Base-by-base conservation (phyloP, 2,113 vertebrate species). In the Polyodon spathula region DNA sequence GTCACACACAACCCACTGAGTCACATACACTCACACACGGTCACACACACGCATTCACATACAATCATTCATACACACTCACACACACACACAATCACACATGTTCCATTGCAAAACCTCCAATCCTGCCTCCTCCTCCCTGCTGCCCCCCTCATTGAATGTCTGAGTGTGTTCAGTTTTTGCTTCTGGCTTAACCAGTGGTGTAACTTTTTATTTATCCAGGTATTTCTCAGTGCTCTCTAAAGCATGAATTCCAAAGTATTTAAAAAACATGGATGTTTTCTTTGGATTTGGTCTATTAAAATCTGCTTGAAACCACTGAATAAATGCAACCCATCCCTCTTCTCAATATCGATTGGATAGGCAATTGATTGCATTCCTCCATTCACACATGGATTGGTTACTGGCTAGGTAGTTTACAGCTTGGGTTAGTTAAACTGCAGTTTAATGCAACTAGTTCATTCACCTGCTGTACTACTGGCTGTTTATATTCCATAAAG, bases 1-100 rank as follows among this genome's bases (percentile, higher is more conserved):
- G 41, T 63, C 63, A 55, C 65, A 63, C 62, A 41, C 63, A 66
- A 54, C 15, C 1, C 2, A 40, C 60, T 37, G 14, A 9, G 43
- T 48, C 10, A 42, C 40, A n/a, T 4, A 9, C 60, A 38, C 38
- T 62, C 16, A 38, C 53, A 40, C 37, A 40, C 17, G 14, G 8
- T 11, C 16, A 12, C 37, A 4, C 54, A 11, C 10, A 11, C 8
- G 37, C 11, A n/a, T n/a, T 27, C 27, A 27, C 27, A 27, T 3
- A 27, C 1, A 27, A 27, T 27, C n/a, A n/a, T n/a, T 27, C 27
- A 27, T 3, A 27, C 27, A 27, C 27, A 27, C 2, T 27, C 27
- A 27, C 27, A 27, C 37, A 15, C 38, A 41, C 4, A n/a, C 38
- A 11, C 4, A 12, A 14, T 54, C 48, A 41, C 17, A 37, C 17